Evolutionary conservation across 1,140 invertebrate species (phyloP), one percentile per base, ranked within the genome.

Genomic region (Microplitis demolitor): DNA sequence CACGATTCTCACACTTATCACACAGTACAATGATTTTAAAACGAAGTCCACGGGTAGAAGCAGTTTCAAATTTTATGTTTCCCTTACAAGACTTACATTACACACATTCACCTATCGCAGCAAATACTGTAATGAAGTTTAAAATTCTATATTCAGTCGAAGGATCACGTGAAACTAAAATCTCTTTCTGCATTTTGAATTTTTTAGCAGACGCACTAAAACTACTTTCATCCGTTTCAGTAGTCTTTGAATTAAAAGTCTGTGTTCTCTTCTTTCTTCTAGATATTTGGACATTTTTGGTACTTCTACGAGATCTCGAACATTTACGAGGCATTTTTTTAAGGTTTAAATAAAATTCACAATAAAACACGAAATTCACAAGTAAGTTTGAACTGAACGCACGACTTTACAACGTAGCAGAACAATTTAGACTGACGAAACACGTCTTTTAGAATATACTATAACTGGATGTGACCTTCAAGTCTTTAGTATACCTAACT

Each of bases 11-110:
- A n/a, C n/a, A n/a, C n/a, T n/a, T n/a, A n/a, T n/a, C n/a, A n/a
- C n/a, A n/a, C n/a, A n/a, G n/a, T n/a, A n/a, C n/a, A n/a, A n/a
- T 62, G 51, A 71, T 74, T 66, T 74, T 70, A 66, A 74, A 70
- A 56, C 67, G 67, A 50, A 74, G 67, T 69, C 72, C 67, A 53
- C 67, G 61, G 51, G 50, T 34, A 69, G 67, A 63, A 58, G 61
- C 35, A 34, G 72, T 69, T 69, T 74, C 50, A 74, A 74, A 74
- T 34, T 74, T 70, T 34, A 74, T 34, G 16, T 66, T 58, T 45
- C 72, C 72, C 33, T 66, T 51, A 60, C 72, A 74, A 51, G 24
- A 53, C n/a, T 69, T 74, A 58, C 72, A 74, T 51, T 74, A 58
- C 39, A 74, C 72, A 37, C 11, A 69, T 66, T 69, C 51, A 66